These are phyloP conservation scores for Pantherophis alleghaniensis DNA, from an alignment of 2,797 vertebrate genomes.

Conservation along the genomic window DNA sequence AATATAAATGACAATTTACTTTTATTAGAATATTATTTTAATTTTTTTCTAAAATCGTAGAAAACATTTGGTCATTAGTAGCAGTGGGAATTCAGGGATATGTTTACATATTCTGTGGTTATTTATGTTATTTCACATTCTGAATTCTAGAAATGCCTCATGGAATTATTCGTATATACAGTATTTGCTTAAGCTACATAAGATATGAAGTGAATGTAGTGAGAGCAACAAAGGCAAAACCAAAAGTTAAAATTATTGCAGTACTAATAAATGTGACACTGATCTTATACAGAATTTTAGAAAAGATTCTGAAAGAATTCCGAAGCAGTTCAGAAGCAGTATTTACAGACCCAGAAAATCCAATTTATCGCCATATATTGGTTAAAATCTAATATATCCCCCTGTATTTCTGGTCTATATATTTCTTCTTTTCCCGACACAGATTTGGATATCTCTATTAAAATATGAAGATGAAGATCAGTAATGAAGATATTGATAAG, in stretches of 20 bases:
- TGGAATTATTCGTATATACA: background rate
- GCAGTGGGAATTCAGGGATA: background rate
- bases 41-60: background rate
- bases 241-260: background rate
- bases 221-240: background rate
- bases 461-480: background rate
- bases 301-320: background rate
- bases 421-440: background rate
- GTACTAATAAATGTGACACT: background rate
- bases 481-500: background rate
- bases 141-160: background rate
- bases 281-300: background rate
- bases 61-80: background rate
- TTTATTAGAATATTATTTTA: background rate
- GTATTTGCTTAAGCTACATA: background rate
- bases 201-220: background rate
- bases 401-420: background rate
- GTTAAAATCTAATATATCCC: background rate
- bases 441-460: background rate
- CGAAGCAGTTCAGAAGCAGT: too few species aligned
- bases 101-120: background rate
- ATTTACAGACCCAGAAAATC: background rate
- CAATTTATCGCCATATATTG: background rate
- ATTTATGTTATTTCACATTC: background rate
- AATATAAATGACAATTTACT: background rate